These are phyloP conservation scores for Eupithecia subfuscata DNA, from an alignment of 2,888 invertebrate species.

Conservation along the genomic window DNA sequence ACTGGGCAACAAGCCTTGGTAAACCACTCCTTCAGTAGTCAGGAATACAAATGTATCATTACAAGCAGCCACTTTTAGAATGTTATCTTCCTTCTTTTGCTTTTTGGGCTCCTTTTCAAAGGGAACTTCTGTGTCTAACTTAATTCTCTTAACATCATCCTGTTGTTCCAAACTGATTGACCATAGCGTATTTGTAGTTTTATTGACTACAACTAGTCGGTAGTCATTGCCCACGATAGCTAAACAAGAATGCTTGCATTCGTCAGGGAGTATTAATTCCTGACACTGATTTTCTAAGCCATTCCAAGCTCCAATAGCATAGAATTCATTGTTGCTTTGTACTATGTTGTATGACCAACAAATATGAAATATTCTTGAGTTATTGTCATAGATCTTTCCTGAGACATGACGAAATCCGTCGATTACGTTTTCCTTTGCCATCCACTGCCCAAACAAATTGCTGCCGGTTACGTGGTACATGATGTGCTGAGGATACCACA, in stretches of 20 bases:
- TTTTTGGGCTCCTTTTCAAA: constrained; percentile 51
- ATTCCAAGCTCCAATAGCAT: constrained; percentile 64
- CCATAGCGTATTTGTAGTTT: constrained; percentile 55
- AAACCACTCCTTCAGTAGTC: constrained; percentile 74
- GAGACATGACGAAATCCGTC: constrained; percentile 54
- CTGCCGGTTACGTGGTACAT: constrained; percentile 67
- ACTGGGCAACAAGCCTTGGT: constrained; percentile 83
- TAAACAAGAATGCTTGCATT: constrained; percentile 47
- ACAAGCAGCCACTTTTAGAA: constrained; percentile 56
- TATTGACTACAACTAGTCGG: constrained; percentile 56
- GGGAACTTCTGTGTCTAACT: constrained; percentile 55
- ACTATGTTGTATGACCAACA: constrained; percentile 77
- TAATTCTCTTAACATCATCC: constrained; percentile 51
- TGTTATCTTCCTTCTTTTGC: constrained; percentile 47
- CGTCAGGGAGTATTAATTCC: constrained; percentile 57
- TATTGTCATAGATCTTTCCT: constrained; percentile 40
- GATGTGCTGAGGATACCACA: background rate
- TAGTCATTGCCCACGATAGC: constrained; percentile 68
- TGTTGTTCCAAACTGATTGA: constrained; percentile 57
- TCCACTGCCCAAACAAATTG: constrained; percentile 78
- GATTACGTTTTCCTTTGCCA: constrained; percentile 51
- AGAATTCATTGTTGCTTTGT: constrained; percentile 53
- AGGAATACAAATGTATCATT: constrained; percentile 63
- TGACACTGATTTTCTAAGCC: constrained; percentile 56
- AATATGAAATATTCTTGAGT: constrained; percentile 54